These are phyloP conservation scores for Vireo altiloquus DNA, from an alignment of 2,113 vertebrate genomes.

Conservation along the genomic window DNA sequence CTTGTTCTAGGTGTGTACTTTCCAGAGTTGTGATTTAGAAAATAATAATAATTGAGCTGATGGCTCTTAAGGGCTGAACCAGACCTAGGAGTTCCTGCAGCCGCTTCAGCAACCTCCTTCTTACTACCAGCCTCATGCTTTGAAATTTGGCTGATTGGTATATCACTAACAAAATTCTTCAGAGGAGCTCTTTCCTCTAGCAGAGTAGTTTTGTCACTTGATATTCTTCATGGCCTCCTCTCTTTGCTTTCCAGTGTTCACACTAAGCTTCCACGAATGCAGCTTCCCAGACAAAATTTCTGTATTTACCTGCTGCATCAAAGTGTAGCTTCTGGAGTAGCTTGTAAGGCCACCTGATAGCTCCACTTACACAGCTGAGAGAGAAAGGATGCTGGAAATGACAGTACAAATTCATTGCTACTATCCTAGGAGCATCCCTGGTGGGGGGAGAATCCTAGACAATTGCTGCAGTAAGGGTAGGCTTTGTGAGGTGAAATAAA, in stretches of 20 bases:
- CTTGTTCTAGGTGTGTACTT: not conserved
- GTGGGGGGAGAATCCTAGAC: not conserved
- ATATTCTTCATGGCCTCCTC: not conserved
- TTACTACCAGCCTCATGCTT: not conserved
- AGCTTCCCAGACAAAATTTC: not conserved
- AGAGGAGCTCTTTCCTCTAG: not conserved
- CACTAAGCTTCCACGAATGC: not conserved
- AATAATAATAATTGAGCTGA: not conserved
- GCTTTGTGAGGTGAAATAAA: constrained; percentile 19
- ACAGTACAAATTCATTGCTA: not conserved
- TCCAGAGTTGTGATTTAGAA: not conserved
- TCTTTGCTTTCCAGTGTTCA: not conserved
- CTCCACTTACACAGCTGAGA: not conserved
- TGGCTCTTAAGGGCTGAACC: not conserved
- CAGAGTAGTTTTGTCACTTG: not conserved
- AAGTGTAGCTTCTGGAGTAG: not conserved
- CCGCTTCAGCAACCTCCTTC: not conserved
- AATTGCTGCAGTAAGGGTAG: not conserved
- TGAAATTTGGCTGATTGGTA: not conserved
- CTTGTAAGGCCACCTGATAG: not conserved
- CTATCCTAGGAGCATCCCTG: not conserved
- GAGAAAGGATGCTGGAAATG: not conserved
- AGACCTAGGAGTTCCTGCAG: not conserved
- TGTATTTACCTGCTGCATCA: not conserved
- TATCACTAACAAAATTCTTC: not conserved